Evolutionary conservation across 2,888 invertebrate species (phyloP).

Genomic region (Euzophera pinguis): DNA sequence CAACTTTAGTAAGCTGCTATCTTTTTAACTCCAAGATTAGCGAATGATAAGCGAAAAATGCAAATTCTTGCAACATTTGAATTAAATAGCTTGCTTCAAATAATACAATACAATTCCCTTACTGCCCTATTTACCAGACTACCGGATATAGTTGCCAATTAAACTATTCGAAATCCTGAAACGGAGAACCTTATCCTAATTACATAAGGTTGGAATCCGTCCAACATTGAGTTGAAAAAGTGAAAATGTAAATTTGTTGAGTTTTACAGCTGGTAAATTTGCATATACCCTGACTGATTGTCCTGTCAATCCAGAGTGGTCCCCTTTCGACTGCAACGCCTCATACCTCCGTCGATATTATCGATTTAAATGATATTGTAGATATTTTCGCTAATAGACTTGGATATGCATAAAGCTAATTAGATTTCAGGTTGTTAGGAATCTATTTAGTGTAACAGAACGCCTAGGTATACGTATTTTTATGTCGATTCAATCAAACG

Average conservation of each 20-base stretch:
- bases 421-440: too few species aligned
- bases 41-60: not conserved
- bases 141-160: slow-evolving; percentile 9
- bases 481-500: too few species aligned
- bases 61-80: slow-evolving; percentile 1
- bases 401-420: too few species aligned
- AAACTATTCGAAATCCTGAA: not conserved
- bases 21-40: not conserved
- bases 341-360: slow-evolving; percentile 16
- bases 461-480: too few species aligned
- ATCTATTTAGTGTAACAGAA: too few species aligned
- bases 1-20: too few species aligned
- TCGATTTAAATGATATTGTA: slow-evolving; percentile 15
- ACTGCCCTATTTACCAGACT: slow-evolving; percentile 9
- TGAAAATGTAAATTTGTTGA: slow-evolving; percentile 2
- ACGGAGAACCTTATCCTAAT: not conserved
- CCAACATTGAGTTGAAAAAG: not conserved
- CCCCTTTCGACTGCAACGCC: slow-evolving; percentile 1
- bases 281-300: slow-evolving; percentile 52
- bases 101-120: not conserved
- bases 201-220: not conserved
- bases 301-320: slow-evolving; percentile 34
- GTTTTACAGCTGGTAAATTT: slow-evolving; percentile 42
- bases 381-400: slow-evolving; percentile 1
- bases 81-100: slow-evolving; percentile 1